Conservation (phyloP, 1,140 invertebrate species). For the Macrocentrus cingulum region DNA sequence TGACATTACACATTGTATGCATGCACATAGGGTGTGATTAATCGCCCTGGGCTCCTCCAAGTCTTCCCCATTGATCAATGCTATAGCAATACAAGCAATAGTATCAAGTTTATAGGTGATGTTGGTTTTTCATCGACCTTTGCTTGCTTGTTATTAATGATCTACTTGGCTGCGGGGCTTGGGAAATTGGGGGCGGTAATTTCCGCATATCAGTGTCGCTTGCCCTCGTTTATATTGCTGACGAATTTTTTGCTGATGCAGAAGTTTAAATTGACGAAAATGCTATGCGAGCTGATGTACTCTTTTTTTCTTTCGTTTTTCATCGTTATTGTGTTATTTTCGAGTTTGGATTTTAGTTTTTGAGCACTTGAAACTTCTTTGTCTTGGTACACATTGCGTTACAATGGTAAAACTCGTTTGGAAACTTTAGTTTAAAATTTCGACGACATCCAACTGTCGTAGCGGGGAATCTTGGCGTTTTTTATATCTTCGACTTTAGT, state of each 20-base stretch:
- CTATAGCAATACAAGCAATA: not conserved
- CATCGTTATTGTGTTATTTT: no score
- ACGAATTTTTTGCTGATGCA: no score
- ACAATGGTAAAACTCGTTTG: not conserved
- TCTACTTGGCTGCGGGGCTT: no score
- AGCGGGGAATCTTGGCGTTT: not conserved
- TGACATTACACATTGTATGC: not conserved
- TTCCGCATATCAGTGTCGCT: no score
- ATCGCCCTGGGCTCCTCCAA: not conserved
- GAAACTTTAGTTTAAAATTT: constrained; percentile 7
- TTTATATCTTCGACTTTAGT: constrained; percentile 12
- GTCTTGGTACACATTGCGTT: not conserved
- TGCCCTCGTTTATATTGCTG: no score
- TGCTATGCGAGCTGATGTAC: no score
- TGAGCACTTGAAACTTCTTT: not conserved
- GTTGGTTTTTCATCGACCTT: not conserved
- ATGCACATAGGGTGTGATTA: not conserved
- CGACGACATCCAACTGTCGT: constrained; percentile 12
- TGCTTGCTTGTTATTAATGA: no score
- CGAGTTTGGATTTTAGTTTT: no score
- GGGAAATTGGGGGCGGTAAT: no score
- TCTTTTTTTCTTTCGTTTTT: no score
- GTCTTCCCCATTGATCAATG: not conserved
- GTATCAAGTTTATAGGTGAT: not conserved
- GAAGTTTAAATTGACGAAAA: no score